Conservation (phyloP, 2,113 vertebrate species). For the Pachyramphus minor region DNA sequence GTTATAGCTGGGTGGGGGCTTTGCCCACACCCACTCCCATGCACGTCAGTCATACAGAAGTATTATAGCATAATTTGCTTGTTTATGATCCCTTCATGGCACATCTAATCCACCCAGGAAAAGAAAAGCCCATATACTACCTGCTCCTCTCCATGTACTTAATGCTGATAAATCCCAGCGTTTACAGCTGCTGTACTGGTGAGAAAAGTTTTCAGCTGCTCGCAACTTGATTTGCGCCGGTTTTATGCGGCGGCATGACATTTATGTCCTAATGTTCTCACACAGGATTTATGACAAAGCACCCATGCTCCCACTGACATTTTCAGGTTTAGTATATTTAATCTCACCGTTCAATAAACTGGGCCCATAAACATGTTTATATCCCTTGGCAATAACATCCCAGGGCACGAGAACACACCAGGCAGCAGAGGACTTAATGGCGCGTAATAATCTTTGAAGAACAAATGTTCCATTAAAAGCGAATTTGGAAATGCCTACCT, state of each 20-base stretch:
- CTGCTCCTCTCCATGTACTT: not conserved
- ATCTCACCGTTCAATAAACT: not conserved
- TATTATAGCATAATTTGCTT: not conserved
- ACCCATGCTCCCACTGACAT: not conserved
- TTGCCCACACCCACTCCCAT: not conserved
- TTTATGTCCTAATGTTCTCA: not conserved
- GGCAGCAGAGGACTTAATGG: slow-evolving; percentile 29
- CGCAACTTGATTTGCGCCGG: not conserved
- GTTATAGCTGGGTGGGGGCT: not conserved
- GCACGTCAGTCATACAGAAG: not conserved
- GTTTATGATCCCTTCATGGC: not conserved
- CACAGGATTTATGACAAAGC: not conserved
- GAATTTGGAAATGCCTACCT: slow-evolving; percentile 51
- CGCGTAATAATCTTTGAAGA: slow-evolving; percentile 17
- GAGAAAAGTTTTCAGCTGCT: not conserved
- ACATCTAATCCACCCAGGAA: not conserved
- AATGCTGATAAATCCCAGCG: not conserved
- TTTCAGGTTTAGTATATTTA: slow-evolving; percentile 12
- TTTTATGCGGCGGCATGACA: rapidly evolving
- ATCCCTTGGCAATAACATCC: not conserved
- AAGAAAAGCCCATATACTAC: not conserved
- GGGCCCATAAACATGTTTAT: slow-evolving; percentile 36
- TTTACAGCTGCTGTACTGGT: not conserved
- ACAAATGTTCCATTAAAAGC: slow-evolving; percentile 59
- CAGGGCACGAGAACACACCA: not conserved